phyloP scores from a whole-genome alignment of 2,888 invertebrate genomes.

The Cabera pusaria region DNA sequence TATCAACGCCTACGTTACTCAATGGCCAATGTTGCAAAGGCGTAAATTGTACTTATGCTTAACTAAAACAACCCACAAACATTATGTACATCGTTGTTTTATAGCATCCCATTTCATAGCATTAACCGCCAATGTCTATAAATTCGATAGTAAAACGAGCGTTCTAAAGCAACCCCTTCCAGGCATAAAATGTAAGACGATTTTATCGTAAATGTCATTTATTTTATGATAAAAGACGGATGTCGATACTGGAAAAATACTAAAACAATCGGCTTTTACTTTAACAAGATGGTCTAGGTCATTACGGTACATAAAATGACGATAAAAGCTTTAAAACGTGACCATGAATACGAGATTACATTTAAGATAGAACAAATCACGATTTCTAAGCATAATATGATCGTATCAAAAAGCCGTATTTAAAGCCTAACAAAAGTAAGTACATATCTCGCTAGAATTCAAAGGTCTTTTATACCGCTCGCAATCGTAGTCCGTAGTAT shows the following conservation, averaged over 20 bases:
- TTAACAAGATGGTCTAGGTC: slow-evolving; percentile 14
- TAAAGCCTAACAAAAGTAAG: slow-evolving; percentile 5
- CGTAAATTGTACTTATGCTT: too few relatives aligned
- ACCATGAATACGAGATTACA: background rate
- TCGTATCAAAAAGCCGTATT: background rate
- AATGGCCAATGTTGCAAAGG: too few relatives aligned
- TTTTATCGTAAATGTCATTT: slow-evolving; percentile 21
- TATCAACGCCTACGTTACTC: too few relatives aligned
- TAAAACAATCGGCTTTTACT: too few relatives aligned
- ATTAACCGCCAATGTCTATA: slow-evolving; percentile 26
- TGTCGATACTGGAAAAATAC: slow-evolving; percentile 19
- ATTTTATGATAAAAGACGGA: slow-evolving; percentile 26
- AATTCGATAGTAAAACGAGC: slow-evolving; percentile 35
- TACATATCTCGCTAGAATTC: slow-evolving; percentile 4
- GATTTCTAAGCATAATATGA: slow-evolving; percentile 1
- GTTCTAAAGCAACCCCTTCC: slow-evolving; percentile 19
- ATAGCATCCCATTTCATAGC: slow-evolving; percentile 12
- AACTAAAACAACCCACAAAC: too few relatives aligned
- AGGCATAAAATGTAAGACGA: slow-evolving; percentile 22
- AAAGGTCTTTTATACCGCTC: slow-evolving; percentile 5
- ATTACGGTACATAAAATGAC: slow-evolving; percentile 13
- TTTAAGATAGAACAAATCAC: background rate
- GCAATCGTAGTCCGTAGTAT: too few relatives aligned
- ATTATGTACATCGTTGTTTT: slow-evolving; percentile 15
- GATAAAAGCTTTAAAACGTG: background rate